phyloP scores from a whole-genome alignment of 1,140 invertebrate species.

The Eulimnadia texana region DNA sequence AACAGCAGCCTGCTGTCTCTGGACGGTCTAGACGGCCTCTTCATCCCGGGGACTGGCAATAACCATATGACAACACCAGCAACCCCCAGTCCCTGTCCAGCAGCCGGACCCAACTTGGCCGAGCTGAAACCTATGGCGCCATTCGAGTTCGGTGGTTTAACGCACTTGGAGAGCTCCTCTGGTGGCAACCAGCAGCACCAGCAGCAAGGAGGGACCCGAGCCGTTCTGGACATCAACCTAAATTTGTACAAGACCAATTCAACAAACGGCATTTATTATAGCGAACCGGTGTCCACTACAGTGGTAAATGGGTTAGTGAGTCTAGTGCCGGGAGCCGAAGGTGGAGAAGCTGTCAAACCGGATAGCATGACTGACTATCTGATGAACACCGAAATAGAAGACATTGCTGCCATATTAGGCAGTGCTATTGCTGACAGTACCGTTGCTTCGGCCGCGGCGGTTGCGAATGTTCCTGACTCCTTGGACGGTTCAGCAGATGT shows the following conservation, averaged over 20 bases:
- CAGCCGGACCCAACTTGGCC: constrained; percentile 41
- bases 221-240: constrained; percentile 29
- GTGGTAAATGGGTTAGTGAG: constrained; percentile 25
- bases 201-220: constrained; percentile 51
- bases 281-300: constrained; percentile 24
- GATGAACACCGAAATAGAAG: constrained; percentile 51
- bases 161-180: constrained; percentile 18
- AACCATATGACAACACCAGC: constrained; percentile 23
- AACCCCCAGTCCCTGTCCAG: constrained; percentile 25
- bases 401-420: constrained; percentile 72
- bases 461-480: constrained; percentile 11
- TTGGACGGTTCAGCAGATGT: constrained; percentile 28
- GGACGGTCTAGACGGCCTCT: constrained; percentile 45
- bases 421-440: constrained; percentile 79
- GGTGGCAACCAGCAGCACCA: constrained; percentile 57
- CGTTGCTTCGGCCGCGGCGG: constrained; percentile 23
- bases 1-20: constrained; percentile 24
- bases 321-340: constrained; percentile 28
- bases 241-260: constrained; percentile 25
- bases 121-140: constrained; percentile 77
- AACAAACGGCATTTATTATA: constrained; percentile 25
- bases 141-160: constrained; percentile 43
- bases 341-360: constrained; percentile 22
- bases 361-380: constrained; percentile 33
- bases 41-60: constrained; percentile 29